Conservation (phyloP, 2,797 vertebrate species). For the Peromyscus attwateri region DNA sequence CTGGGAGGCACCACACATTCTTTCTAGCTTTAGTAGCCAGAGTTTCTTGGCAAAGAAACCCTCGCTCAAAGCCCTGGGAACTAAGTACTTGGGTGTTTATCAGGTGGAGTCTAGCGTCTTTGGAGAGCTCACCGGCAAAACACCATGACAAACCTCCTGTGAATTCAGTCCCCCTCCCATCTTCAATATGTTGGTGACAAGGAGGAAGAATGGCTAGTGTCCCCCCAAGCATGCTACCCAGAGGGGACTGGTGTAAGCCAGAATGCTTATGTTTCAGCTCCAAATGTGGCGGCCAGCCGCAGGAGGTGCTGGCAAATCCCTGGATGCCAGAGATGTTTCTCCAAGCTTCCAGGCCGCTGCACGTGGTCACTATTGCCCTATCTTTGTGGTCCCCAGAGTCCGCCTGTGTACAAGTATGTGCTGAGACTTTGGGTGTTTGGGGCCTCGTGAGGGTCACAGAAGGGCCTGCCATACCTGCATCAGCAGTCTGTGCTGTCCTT, state of each 20-base stretch:
- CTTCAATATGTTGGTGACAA: accelerated
- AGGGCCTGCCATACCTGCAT: background rate
- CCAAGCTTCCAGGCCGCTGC: background rate
- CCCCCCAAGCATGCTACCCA: background rate
- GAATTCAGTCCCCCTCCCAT: background rate
- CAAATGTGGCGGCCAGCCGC: constrained; percentile 7
- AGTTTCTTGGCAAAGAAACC: background rate
- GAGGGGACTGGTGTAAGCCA: background rate
- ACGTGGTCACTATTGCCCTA: background rate
- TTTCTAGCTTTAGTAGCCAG: background rate
- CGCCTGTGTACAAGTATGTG: background rate
- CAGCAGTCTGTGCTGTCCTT: background rate
- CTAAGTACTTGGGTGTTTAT: background rate
- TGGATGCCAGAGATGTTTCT: background rate
- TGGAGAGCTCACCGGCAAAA: constrained; percentile 7
- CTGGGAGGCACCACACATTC: background rate
- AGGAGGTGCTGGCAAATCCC: background rate
- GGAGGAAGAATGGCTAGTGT: background rate
- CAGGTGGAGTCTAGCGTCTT: background rate
- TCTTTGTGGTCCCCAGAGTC: background rate
- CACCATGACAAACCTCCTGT: too few species aligned
- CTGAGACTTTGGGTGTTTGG: background rate
- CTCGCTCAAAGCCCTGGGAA: background rate
- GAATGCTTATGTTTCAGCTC: constrained; percentile 8
- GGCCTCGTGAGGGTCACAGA: accelerated